phyloP scores from a whole-genome alignment of 2,888 invertebrate species.

The Rotaria sp. region DNA sequence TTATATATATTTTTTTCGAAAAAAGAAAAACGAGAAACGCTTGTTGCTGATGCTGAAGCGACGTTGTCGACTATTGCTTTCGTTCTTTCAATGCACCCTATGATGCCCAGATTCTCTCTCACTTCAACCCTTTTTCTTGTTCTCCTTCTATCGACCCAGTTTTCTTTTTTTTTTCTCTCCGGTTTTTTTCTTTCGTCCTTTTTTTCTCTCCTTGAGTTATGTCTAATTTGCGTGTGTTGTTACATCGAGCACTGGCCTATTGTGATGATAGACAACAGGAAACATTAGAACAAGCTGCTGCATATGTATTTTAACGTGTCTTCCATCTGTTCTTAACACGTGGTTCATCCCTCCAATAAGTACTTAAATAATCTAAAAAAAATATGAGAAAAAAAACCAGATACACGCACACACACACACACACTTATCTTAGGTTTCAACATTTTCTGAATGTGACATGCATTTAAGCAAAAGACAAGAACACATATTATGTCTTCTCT shows the following conservation, averaged over 20 bases:
- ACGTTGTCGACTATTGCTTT: slow-evolving; percentile 15
- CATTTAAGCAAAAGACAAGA: background rate
- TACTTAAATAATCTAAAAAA: background rate
- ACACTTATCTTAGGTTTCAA: background rate
- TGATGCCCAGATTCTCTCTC: background rate
- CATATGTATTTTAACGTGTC: background rate
- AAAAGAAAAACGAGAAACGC: slow-evolving; percentile 20
- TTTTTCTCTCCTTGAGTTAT: background rate
- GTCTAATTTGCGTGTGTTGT: background rate
- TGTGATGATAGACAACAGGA: background rate
- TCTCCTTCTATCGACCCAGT: background rate
- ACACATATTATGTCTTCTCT: background rate
- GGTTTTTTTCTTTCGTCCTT: background rate
- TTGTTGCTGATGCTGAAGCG: background rate
- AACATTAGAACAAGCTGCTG: slow-evolving; percentile 1
- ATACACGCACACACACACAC: background rate
- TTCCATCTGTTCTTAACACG: background rate
- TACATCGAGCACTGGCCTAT: background rate
- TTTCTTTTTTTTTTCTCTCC: background rate
- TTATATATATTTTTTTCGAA: background rate
- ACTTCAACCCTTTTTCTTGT: slow-evolving; percentile 14
- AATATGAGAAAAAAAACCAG: background rate
- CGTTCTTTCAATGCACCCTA: slow-evolving; percentile 1
- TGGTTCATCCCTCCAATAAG: background rate
- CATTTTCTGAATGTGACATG: background rate